Percentiles rank a stretch among this genome's conserved stretches.
phyloP scores from a whole-genome alignment of 2,888 invertebrate genomes.

The Conops quadrifasciatus region DNA sequence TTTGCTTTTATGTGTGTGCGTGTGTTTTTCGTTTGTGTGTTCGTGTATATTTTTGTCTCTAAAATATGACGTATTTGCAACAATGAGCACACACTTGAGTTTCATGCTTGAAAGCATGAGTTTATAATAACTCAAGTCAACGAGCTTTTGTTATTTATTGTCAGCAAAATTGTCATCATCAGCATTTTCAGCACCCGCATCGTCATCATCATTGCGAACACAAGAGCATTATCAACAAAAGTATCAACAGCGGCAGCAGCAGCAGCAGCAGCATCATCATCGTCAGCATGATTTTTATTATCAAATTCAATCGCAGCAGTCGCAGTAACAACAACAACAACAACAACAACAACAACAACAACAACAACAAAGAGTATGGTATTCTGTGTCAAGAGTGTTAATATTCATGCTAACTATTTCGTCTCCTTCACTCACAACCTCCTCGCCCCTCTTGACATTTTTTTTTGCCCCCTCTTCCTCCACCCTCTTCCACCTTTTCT shows the following conservation, averaged over 20 bases:
- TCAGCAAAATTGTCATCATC: constrained; percentile 24
- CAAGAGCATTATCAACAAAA: constrained; percentile 22
- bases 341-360: no score
- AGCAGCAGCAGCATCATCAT: constrained; percentile 22
- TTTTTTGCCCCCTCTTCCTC: no score
- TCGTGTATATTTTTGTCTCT: no score
- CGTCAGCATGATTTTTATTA: neutral
- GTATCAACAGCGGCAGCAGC: constrained; percentile 1
- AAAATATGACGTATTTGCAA: no score
- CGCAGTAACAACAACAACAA: neutral
- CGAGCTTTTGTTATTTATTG: constrained; percentile 27
- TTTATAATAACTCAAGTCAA: constrained; percentile 33
- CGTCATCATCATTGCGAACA: constrained; percentile 25
- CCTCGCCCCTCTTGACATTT: no score
- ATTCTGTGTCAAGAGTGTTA: no score
- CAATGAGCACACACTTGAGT: no score
- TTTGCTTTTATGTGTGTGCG: no score
- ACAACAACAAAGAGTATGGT: no score
- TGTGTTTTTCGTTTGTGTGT: no score
- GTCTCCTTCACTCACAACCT: constrained; percentile 36
- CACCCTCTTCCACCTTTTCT: no score
- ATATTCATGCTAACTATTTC: constrained; percentile 33
- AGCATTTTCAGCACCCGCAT: no score
- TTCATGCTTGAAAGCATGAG: constrained; percentile 19
- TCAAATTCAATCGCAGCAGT: constrained; percentile 11